Evolutionary conservation across 2,113 vertebrate genomes (phyloP), one percentile per base, ranked within the genome.

Genomic region (Noturus placidus): DNA sequence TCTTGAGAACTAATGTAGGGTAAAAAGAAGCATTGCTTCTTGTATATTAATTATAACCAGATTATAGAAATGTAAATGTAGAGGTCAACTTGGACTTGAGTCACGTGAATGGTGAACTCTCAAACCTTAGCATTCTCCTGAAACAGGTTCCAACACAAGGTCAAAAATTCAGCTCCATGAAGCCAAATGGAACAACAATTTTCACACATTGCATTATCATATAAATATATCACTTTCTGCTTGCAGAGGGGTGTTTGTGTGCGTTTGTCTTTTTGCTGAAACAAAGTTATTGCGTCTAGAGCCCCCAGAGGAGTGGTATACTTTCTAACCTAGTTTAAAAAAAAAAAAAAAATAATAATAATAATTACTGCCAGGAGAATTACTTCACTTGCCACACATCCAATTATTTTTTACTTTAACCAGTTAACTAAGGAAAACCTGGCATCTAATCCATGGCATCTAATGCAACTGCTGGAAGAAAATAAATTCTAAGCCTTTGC

Each of bases 121-220:
- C 91, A 93, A 94, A 94, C 95, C 90, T 80, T 20, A 72, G 69
- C 35, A 42, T 80, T 89, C 89, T 84, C 86, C 81, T 46, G 3
- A 70, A 84, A 87, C 89, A 89, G 92, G 92, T 91, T 93, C 94
- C 92, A 92, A 65, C 63, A 59, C 90, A 84, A 57, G 91, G 91
- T 84, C 85, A 30, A 76, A 91, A 92, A 89, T 91, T 35, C 85
- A 81, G 82, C 86, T 86, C 89, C 81, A 77, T 72, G 14, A 72
- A 86, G 92, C 91, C 93, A 94, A 92, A 90, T 93, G 92, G 91
- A 94, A 88, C 91, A 30, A 92, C 90, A 91, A 90, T 93, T 92
- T 92, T 92, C 90, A 91, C 78, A 88, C 90, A 83, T 85, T 86
- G 92, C 90, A 91, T 88, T 54, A 54, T 56, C 46, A 14, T 72